A percentile compares a stretch with the other conserved stretches of the same genome.
Conservation (phyloP, 1,140 invertebrate species). For the Drosophila sproati region DNA sequence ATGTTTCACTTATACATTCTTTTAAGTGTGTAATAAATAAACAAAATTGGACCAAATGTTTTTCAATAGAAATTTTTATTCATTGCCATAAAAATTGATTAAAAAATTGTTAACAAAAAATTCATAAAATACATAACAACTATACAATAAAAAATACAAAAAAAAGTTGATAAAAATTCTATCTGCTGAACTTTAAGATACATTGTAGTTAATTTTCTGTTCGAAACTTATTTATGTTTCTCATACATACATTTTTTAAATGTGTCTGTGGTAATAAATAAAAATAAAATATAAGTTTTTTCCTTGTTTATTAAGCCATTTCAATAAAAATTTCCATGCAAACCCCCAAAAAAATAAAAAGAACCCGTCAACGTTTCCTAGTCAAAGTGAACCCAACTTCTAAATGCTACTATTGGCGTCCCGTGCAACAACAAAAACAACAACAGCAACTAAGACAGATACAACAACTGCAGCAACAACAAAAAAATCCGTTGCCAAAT, state of each 20-base stretch:
- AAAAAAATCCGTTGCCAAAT: slow-evolving; percentile 34
- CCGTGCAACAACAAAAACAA: slow-evolving; percentile 29
- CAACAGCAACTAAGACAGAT: slow-evolving; percentile 19
- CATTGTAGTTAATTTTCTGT: too few relatives aligned
- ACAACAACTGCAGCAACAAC: slow-evolving; percentile 26
- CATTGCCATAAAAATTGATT: slow-evolving; percentile 28
- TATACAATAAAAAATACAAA: too few relatives aligned
- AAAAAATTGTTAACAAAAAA: slow-evolving; percentile 15
- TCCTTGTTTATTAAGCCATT: slow-evolving; percentile 41
- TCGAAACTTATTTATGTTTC: slow-evolving; percentile 13
- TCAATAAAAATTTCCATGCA: slow-evolving; percentile 30
- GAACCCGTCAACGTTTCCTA: slow-evolving; percentile 50
- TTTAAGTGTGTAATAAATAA: slow-evolving; percentile 15
- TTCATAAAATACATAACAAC: too few relatives aligned
- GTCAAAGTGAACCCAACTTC: slow-evolving; percentile 53
- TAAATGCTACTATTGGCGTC: slow-evolving; percentile 63
- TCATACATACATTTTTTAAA: slow-evolving; percentile 15
- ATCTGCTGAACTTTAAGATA: too few relatives aligned
- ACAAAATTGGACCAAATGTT: slow-evolving; percentile 23
- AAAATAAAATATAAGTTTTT: slow-evolving; percentile 1
- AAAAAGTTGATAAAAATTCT: too few relatives aligned
- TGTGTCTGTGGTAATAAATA: slow-evolving; percentile 12
- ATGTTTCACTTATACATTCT: slow-evolving; percentile 26
- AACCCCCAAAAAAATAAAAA: slow-evolving; percentile 33
- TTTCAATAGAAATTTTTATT: neutral